phyloP scores from a whole-genome alignment of 2,797 vertebrate species.

The Mallotus villosus region DNA sequence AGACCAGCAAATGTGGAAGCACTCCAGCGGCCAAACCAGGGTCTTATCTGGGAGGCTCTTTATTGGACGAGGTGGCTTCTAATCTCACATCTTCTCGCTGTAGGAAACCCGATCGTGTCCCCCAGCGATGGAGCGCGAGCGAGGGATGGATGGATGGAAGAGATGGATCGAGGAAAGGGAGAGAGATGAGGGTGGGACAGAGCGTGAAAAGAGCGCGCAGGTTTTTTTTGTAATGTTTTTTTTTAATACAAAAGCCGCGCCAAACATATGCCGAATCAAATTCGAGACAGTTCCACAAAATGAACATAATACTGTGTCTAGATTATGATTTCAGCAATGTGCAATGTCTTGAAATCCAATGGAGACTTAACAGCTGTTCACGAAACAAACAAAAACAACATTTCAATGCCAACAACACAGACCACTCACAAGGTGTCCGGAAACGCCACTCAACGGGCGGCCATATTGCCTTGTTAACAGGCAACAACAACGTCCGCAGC shows the following conservation, averaged over 20 bases:
- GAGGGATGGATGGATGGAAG: slow-evolving; percentile 8
- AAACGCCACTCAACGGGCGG: slow-evolving; percentile 44
- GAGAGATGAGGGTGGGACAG: neutral
- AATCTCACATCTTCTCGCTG: slow-evolving; percentile 59
- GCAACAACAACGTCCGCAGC: slow-evolving; percentile 26
- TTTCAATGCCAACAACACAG: slow-evolving; percentile 18
- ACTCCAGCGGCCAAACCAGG: slow-evolving; percentile 53
- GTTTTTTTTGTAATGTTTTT: neutral
- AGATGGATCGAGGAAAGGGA: slow-evolving; percentile 15
- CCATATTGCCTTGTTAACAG: slow-evolving; percentile 40
- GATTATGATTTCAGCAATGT: too few relatives aligned
- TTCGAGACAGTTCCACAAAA: too few relatives aligned
- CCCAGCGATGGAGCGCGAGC: slow-evolving; percentile 33
- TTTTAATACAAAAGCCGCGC: too few relatives aligned
- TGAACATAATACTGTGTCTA: too few relatives aligned
- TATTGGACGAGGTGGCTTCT: slow-evolving; percentile 68
- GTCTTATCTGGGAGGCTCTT: slow-evolving; percentile 56
- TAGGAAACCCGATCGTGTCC: slow-evolving; percentile 65
- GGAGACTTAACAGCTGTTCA: too few relatives aligned
- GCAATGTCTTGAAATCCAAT: too few relatives aligned
- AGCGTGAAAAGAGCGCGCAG: neutral
- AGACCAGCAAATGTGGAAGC: slow-evolving; percentile 62
- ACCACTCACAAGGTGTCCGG: slow-evolving; percentile 29
- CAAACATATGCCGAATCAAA: too few relatives aligned
- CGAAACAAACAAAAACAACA: neutral